phyloP scores from a whole-genome alignment of 2,797 vertebrate species.

The Pagetopsis macropterus region DNA sequence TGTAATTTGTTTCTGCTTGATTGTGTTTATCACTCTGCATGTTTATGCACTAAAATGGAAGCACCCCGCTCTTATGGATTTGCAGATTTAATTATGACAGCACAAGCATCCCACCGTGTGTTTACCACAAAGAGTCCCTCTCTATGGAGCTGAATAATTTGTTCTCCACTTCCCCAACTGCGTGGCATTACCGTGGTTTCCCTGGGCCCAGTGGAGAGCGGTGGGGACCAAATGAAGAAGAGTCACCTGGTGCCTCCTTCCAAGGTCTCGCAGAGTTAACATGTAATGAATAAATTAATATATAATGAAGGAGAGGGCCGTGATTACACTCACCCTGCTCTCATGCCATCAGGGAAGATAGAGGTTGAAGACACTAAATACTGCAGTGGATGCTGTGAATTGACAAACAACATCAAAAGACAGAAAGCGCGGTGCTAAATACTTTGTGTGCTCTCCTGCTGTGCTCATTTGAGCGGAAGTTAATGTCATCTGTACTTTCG shows the following conservation, averaged over 20 bases:
- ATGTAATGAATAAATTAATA: slow-evolving; percentile 89
- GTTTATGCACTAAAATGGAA: slow-evolving; percentile 63
- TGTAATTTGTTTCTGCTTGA: slow-evolving; percentile 2
- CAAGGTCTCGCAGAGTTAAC: slow-evolving; percentile 84
- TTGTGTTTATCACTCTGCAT: slow-evolving; percentile 49
- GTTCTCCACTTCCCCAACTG: slow-evolving; percentile 78
- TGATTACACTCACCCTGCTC: slow-evolving; percentile 60
- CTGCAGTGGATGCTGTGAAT: slow-evolving; percentile 65
- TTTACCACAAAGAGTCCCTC: slow-evolving; percentile 80
- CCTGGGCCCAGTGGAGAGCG: slow-evolving; percentile 77
- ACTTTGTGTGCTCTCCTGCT: slow-evolving; percentile 67
- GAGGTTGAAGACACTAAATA: slow-evolving; percentile 67
- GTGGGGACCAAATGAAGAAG: slow-evolving; percentile 82
- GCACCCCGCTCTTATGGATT: slow-evolving; percentile 73
- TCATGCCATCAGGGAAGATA: slow-evolving; percentile 62
- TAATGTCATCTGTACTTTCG: slow-evolving; percentile 73
- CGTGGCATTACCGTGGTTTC: slow-evolving; percentile 78
- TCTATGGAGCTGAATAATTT: slow-evolving; percentile 82
- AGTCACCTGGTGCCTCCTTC: slow-evolving; percentile 81
- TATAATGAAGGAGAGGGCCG: slow-evolving; percentile 79
- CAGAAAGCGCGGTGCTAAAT: slow-evolving; percentile 73
- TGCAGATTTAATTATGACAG: slow-evolving; percentile 83
- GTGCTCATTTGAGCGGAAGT: slow-evolving; percentile 74
- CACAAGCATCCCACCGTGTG: slow-evolving; percentile 74
- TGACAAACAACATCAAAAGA: slow-evolving; percentile 78